Evolutionary conservation across 2,797 vertebrate genomes (phyloP).

Genomic region (Lagorchestes hirsutus): DNA sequence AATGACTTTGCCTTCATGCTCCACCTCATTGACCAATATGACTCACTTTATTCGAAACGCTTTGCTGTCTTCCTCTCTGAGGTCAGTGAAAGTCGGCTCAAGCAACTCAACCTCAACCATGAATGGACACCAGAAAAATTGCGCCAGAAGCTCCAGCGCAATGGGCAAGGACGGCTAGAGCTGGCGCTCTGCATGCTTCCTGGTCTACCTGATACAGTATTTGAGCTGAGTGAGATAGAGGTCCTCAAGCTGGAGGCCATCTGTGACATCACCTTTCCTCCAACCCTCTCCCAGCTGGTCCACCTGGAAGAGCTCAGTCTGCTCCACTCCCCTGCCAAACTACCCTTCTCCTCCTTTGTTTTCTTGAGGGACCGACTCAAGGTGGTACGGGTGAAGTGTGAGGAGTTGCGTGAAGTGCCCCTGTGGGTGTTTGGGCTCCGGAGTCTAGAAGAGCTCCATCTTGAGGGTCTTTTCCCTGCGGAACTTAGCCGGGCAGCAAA

Average conservation of each 20-base stretch:
- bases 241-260: constrained; percentile 92
- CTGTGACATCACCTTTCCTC: constrained; percentile 89
- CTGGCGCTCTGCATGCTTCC: constrained; percentile 91
- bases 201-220: constrained; percentile 92
- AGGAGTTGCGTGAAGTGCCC: constrained; percentile 89
- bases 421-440: constrained; percentile 91
- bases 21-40: constrained; percentile 94
- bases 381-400: constrained; percentile 89
- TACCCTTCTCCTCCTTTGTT: constrained; percentile 89
- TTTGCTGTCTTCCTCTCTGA: constrained; percentile 95
- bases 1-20: constrained; percentile 96
- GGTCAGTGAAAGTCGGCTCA: constrained; percentile 92
- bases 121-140: constrained; percentile 92
- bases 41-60: constrained; percentile 92
- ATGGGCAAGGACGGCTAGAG: constrained; percentile 87
- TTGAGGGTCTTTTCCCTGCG: constrained; percentile 88
- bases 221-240: constrained; percentile 90
- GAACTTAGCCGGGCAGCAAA: constrained; percentile 87
- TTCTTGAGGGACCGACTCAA: constrained; percentile 90
- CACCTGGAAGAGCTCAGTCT: constrained; percentile 90
- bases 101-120: constrained; percentile 93
- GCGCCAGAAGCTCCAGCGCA: constrained; percentile 87
- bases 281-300: constrained; percentile 87
- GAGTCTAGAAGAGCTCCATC: constrained; percentile 90
- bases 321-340: constrained; percentile 88